Conservation (phyloP, 1,140 invertebrate species). For the Bilobella aurantiaca region DNA sequence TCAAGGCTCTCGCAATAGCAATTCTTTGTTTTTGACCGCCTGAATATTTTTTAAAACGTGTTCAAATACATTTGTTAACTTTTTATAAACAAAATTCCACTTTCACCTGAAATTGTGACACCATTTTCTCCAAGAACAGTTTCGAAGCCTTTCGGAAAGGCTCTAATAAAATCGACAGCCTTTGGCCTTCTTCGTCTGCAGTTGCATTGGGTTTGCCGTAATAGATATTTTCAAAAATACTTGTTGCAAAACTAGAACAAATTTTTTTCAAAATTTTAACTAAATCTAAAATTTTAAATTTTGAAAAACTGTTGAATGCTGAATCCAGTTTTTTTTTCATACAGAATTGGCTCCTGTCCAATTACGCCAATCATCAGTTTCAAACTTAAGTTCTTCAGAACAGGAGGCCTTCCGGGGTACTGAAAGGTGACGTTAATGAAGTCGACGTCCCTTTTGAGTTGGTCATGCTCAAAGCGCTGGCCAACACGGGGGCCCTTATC, state of each 20-base stretch:
- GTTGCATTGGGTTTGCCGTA: constrained; percentile 41
- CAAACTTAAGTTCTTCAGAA: constrained; percentile 63
- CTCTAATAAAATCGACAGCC: constrained; percentile 44
- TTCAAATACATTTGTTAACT: constrained; percentile 8
- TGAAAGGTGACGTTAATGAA: constrained; percentile 76
- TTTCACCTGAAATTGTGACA: constrained; percentile 10
- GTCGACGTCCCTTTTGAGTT: constrained; percentile 60
- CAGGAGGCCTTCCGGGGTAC: constrained; percentile 73
- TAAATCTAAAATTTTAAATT: neutral
- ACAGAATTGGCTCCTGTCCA: constrained; percentile 47
- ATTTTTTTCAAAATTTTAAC: constrained; percentile 33
- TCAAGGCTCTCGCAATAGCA: constrained; percentile 42
- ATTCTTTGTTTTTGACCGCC: constrained; percentile 46
- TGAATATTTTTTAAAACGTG: too few relatives aligned
- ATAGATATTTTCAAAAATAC: constrained; percentile 45
- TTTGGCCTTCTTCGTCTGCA: constrained; percentile 44
- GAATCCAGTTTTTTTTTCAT: too few relatives aligned
- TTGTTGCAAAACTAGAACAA: constrained; percentile 62
- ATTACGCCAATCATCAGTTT: constrained; percentile 46
- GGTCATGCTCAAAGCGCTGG: neutral
- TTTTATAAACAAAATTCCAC: constrained; percentile 13
- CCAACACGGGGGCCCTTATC: constrained; percentile 35
- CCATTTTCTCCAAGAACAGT: constrained; percentile 44
- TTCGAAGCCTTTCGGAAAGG: constrained; percentile 43
- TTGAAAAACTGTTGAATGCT: too few relatives aligned